phyloP scores from a whole-genome alignment of 2,888 invertebrate genomes.

The Tinea trinotella region DNA sequence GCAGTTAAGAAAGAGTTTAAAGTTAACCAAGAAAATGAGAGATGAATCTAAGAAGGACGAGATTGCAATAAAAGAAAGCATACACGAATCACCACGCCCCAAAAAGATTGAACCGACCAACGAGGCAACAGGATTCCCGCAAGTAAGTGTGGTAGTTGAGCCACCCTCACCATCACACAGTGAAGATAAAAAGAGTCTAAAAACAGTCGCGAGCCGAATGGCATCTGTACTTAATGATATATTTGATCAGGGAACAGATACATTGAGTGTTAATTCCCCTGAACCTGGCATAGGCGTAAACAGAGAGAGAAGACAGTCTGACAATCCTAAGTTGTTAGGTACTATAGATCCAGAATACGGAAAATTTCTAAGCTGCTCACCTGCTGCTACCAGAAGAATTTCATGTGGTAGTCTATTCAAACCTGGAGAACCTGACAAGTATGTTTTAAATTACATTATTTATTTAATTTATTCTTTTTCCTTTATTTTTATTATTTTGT shows the following conservation, averaged over 20 bases:
- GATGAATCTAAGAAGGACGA: constrained; percentile 50
- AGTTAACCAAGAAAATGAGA: constrained; percentile 45
- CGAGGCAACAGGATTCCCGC: constrained; percentile 59
- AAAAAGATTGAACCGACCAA: neutral
- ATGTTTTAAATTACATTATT: constrained; percentile 22
- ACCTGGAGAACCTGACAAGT: constrained; percentile 77
- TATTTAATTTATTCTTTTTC: neutral
- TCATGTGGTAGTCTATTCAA: constrained; percentile 93
- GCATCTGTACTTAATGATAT: constrained; percentile 61
- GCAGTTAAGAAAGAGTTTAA: constrained; percentile 53
- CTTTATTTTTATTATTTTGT: neutral
- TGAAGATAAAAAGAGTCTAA: constrained; percentile 66
- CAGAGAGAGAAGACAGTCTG: constrained; percentile 60
- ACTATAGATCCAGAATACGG: constrained; percentile 76
- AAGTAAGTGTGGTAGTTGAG: constrained; percentile 81
- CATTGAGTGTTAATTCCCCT: constrained; percentile 54
- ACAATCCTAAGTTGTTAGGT: constrained; percentile 74
- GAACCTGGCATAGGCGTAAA: constrained; percentile 59
- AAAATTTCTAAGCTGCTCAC: constrained; percentile 80
- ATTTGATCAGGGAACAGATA: constrained; percentile 57
- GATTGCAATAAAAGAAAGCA: constrained; percentile 29
- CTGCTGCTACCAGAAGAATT: constrained; percentile 89
- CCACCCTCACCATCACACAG: constrained; percentile 81
- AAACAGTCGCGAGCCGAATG: constrained; percentile 54
- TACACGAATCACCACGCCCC: neutral